Base-by-base conservation (phyloP, 2,797 vertebrate species). In the Molothrus ater region DNA sequence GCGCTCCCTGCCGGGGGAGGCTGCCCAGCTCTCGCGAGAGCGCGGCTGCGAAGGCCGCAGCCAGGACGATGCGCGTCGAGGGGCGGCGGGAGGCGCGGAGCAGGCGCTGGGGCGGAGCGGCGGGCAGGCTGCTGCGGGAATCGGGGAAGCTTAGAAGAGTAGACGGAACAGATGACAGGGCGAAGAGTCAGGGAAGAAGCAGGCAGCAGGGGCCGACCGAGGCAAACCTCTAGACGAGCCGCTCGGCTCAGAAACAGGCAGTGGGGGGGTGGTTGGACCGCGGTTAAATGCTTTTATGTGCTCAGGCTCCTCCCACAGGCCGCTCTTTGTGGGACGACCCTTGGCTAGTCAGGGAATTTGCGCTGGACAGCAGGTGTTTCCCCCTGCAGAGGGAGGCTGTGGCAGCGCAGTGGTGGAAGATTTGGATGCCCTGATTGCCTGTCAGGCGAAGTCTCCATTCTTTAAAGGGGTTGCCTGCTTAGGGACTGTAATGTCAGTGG, bases 11-110 rank as follows among this genome's bases (percentile, higher is more conserved):
- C 11, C 5, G 22, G 9, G 13, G 26, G 8, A 17, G 29, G 15
- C 24, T 6, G 29, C 24, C 7, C 22, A 14, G 29, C 42, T n/a
- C 22, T 57, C 7, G 34, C 29, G 42, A 32, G 51, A 60, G 36
- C 17, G 4, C 6, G 6, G 19, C 29, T 5, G 1, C 34, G 1
- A 6, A 9, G 51, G 34, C 29, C 4, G 17, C 26, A 12, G 32
- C 2, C 48, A 9, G 32, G 7, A 1, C 3, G 15, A 8, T 5
- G 7, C 1, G 11, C 6, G 2, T 17, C 3, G 4, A 4, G 45
- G 26, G 20, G 24, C 32, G 38, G 29, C 7, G 16, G 38, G 15
- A 22, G 0, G 28, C 22, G 4, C 24, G 31, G 34, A 19, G 28
- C 7, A 2, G 17, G 34, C 13, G 43, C 29, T 9, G 2, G 18